Evolutionary conservation across 2,113 vertebrate species (phyloP).

Genomic region (Coptodon rendalli): DNA sequence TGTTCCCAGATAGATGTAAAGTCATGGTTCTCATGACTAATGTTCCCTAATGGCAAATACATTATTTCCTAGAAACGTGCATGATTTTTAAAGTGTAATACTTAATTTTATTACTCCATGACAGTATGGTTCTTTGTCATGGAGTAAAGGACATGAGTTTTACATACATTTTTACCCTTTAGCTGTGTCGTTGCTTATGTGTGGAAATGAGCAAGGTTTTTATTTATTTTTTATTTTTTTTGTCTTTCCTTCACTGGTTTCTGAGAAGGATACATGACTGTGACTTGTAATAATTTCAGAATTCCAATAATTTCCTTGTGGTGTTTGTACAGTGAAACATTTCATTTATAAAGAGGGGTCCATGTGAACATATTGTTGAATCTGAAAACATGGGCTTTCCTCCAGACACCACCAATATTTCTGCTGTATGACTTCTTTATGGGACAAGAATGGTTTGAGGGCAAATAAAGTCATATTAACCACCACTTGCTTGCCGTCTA

Average conservation of each 20-base stretch:
- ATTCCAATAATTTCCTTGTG: conserved; percentile 41
- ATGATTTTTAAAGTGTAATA: neutral
- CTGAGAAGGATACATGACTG: conserved; percentile 13
- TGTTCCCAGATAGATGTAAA: neutral
- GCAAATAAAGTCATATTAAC: conserved; percentile 26
- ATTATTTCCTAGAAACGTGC: neutral
- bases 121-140: neutral
- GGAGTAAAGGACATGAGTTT: neutral
- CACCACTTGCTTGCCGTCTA: neutral
- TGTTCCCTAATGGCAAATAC: neutral
- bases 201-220: neutral
- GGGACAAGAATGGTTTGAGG: conserved; percentile 9
- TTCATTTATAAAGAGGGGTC: conserved; percentile 37
- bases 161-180: neutral
- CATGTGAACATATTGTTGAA: conserved; percentile 53
- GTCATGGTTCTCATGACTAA: neutral
- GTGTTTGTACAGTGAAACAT: conserved; percentile 59
- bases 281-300: conserved; percentile 43
- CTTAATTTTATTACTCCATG: neutral
- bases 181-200: neutral
- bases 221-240: neutral
- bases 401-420: conserved; percentile 48
- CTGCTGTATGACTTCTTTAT: conserved; percentile 35
- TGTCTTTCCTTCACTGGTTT: neutral
- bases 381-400: conserved; percentile 49